Evolutionary conservation across 1,140 invertebrate species (phyloP).

Genomic region (Pemphigus obesinymphae): DNA sequence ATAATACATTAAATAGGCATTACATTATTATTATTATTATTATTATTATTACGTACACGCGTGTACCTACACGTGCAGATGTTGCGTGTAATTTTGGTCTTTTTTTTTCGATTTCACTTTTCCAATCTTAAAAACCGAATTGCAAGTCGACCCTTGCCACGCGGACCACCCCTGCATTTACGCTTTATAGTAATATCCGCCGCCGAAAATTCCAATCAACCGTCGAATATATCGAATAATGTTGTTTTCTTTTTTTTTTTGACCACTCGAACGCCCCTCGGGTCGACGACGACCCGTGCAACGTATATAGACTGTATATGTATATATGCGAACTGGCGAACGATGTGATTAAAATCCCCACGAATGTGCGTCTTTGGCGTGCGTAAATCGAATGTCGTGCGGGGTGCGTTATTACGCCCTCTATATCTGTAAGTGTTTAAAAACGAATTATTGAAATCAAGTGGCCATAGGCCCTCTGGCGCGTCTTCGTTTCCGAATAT

Average conservation of each 20-base stretch:
- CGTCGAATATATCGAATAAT: background rate
- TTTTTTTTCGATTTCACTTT: background rate
- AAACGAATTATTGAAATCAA: constrained; percentile 35
- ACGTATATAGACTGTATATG: background rate
- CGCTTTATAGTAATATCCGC: background rate
- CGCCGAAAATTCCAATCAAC: constrained; percentile 13
- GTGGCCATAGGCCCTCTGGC: background rate
- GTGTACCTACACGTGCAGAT: background rate
- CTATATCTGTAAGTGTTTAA: background rate
- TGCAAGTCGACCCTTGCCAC: background rate
- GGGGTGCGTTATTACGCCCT: background rate
- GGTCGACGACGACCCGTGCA: background rate
- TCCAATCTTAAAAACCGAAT: background rate
- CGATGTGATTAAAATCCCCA: constrained; percentile 5
- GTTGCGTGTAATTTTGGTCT: background rate
- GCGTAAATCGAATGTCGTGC: background rate
- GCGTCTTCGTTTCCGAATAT: background rate
- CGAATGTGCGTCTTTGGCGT: background rate
- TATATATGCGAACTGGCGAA: background rate
- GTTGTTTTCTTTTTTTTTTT: background rate
- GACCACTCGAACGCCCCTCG: constrained; percentile 6
- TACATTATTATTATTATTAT: background rate
- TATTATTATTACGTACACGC: background rate
- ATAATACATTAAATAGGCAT: background rate
- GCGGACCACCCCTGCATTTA: background rate